These are phyloP conservation scores for Dendroctonus valens DNA, from an alignment of 1,140 invertebrate species.

Conservation along the genomic window DNA sequence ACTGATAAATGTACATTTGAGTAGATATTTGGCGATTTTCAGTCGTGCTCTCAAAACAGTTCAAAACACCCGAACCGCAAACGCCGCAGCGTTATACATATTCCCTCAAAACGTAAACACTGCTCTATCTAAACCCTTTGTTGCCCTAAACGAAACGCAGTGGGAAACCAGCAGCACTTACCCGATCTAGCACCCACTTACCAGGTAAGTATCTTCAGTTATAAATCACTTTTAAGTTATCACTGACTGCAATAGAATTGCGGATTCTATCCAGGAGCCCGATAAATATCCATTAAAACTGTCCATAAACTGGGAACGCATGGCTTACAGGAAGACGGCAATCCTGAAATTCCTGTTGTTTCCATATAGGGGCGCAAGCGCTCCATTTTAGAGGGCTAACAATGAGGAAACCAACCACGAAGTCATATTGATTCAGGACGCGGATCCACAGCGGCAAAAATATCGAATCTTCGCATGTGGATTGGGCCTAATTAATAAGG, in stretches of 20 bases:
- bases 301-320: constrained; percentile 12
- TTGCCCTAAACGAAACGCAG: not conserved
- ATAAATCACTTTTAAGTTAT: constrained; percentile 4
- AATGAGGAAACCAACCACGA: constrained; percentile 14
- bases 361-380: constrained; percentile 6
- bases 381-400: not conserved
- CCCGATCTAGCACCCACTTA: not conserved
- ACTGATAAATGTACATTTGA: too few species aligned
- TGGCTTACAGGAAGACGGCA: constrained; percentile 12
- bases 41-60: too few species aligned
- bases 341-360: constrained; percentile 12
- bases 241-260: constrained; percentile 6
- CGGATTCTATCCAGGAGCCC: constrained; percentile 1
- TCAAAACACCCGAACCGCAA: too few species aligned
- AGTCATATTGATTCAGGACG: constrained; percentile 22
- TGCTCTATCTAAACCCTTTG: not conserved
- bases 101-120: not conserved
- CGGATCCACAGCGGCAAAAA: not conserved
- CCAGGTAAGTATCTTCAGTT: not conserved
- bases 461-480: not conserved
- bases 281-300: constrained; percentile 20
- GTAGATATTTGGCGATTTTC: too few species aligned
- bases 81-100: too few species aligned
- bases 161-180: not conserved
- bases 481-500: not conserved